Percentiles rank a stretch among this genome's conserved stretches.
phyloP scores from a whole-genome alignment of 2,113 vertebrate species.

The Engraulis encrasicolus region DNA sequence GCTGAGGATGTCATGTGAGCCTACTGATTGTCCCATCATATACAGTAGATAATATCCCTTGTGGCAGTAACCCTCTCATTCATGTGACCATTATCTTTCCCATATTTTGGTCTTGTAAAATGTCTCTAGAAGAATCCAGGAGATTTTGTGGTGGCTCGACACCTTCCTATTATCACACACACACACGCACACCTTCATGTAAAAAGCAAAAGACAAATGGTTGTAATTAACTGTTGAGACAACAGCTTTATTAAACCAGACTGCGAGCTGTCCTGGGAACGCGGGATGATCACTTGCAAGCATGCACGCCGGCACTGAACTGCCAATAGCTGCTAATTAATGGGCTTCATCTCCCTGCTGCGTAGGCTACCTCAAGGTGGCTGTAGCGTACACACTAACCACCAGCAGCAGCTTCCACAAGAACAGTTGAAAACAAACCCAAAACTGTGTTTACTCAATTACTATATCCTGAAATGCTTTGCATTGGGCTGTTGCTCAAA shows the following conservation, averaged over 20 bases:
- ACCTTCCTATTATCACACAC: neutral
- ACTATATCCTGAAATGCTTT: too few species aligned
- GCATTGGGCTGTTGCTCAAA: too few species aligned
- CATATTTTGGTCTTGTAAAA: neutral
- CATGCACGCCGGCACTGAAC: too few species aligned
- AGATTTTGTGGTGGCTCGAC: neutral
- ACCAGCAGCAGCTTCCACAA: neutral
- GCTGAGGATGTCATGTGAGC: too few species aligned
- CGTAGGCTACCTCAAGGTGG: neutral
- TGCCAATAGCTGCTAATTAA: too few species aligned
- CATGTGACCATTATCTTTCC: neutral
- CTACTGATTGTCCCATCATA: too few species aligned
- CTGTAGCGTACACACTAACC: too few species aligned
- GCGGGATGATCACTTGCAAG: too few species aligned
- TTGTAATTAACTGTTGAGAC: conserved; percentile 65
- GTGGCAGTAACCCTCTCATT: too few species aligned
- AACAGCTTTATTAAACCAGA: conserved; percentile 62
- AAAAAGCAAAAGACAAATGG: conserved; percentile 49
- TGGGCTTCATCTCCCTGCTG: conserved; percentile 60
- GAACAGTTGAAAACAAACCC: too few species aligned
- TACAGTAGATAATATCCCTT: too few species aligned
- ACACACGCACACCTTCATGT: neutral
- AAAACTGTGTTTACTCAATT: too few species aligned
- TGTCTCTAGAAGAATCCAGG: neutral
- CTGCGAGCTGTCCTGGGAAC: conserved; percentile 54